Evolutionary conservation across 2,113 vertebrate species (phyloP), one percentile per base, ranked within the genome.

Genomic region (Aplodontia rufa): DNA sequence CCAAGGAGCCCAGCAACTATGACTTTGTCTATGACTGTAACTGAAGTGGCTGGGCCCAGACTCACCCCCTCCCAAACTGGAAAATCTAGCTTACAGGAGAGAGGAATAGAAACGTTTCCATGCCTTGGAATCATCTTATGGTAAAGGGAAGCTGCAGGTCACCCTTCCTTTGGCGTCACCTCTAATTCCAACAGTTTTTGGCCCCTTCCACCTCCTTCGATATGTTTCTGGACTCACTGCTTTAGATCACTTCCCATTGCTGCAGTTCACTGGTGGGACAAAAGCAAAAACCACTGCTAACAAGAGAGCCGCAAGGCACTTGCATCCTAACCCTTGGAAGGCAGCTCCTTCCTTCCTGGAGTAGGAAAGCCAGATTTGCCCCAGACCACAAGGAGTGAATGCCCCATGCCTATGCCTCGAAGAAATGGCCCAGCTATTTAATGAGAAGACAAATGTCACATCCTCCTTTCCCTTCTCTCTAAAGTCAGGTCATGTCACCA

Each of bases 11-110:
- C 96, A 99, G 99, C 99, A 99, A 99, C 98, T 99, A 99, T 78
- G 99, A 99, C 98, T 99, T 99, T 98, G 99, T 99, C 98, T 99
- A 99, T 91, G 99, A 99, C 99, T 99, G 99, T 98, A 99, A 99
- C 98, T 99, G 99, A 99, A 71, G 93, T 28, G 71, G 86, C 94
- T 2, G 20, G 88, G 66, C 79, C 79, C n/a, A 35, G 42, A 51
- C 49, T 17, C 19, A 3, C 1, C 86, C 90, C 72, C 74, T 80
- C 76, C 78, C 7, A 92, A 98, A 99, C 99, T 99, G 99, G 99
- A 99, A 99, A 89, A 95, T 76, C 30, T 95, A 60, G 93, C 85
- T 93, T 98, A 98, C 96, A 95, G 97, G 97, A 98, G 96, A 98
- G 76, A 97, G 82, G 75, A 82, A 81, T 74, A 90, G 49, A 51